A percentile compares a stretch with the other conserved stretches of the same genome.
Conservation (phyloP, 2,797 vertebrate genomes). For the Nyctibius grandis region DNA sequence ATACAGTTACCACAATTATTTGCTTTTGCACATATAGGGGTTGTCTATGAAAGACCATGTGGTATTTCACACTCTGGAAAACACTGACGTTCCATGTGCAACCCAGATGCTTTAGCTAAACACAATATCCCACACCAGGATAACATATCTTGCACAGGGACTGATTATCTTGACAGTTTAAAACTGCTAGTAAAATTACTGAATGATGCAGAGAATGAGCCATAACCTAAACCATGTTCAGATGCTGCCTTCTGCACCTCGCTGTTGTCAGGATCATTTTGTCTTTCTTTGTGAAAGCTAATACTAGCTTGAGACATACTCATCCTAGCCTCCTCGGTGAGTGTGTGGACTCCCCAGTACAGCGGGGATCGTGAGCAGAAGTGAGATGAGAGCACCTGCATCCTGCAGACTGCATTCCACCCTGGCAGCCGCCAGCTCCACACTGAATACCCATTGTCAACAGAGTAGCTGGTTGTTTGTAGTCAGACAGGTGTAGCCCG, state of each 20-base stretch:
- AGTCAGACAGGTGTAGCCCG: not conserved
- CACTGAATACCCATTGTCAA: not conserved
- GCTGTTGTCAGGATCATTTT: not conserved
- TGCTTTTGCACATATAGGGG: not conserved
- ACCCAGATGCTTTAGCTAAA: not conserved
- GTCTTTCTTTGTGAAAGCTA: not conserved
- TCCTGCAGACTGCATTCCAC: not conserved
- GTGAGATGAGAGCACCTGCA: slow-evolving; percentile 14
- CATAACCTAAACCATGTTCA: not conserved
- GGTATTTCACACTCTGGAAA: not conserved
- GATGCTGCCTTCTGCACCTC: not conserved
- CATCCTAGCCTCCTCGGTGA: not conserved
- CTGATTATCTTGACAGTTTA: not conserved
- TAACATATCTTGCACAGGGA: not conserved
- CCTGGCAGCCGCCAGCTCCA: not conserved
- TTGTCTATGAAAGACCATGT: not conserved
- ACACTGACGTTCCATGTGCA: not conserved
- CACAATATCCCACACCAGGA: not conserved
- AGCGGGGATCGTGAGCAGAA: not conserved
- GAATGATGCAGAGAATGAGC: not conserved
- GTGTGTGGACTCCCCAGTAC: not conserved
- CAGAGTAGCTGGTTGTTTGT: not conserved
- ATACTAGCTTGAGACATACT: not conserved
- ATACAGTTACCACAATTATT: not conserved
- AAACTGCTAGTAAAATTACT: not conserved